These are phyloP conservation scores for Tricholauxania praeusta DNA, from an alignment of 2,888 invertebrate species.

Conservation along the genomic window DNA sequence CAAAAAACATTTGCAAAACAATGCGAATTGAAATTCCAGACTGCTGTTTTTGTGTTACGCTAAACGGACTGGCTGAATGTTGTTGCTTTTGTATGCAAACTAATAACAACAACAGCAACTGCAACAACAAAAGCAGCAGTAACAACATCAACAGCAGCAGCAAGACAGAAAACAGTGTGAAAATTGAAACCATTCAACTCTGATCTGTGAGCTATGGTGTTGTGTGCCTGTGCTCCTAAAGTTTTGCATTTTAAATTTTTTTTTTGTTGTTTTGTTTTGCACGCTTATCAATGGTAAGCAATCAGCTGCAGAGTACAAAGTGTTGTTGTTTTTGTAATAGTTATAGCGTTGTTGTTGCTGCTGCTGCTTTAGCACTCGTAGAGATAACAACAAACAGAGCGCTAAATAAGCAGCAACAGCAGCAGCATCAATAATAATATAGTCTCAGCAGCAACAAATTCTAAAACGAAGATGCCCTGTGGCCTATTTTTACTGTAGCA, in stretches of 20 bases:
- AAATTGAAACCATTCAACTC: slow-evolving; percentile 36
- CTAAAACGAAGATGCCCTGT: background rate
- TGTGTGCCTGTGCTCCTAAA: background rate
- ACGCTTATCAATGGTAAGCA: slow-evolving; percentile 27
- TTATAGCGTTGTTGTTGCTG: background rate
- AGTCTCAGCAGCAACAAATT: background rate
- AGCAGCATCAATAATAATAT: slow-evolving; percentile 2
- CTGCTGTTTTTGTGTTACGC: no score
- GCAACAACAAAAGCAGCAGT: background rate
- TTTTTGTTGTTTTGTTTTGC: background rate
- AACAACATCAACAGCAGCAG: background rate
- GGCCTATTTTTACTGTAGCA: background rate
- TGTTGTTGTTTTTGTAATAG: no score
- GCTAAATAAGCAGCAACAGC: slow-evolving; percentile 24
- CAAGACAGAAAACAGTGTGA: slow-evolving; percentile 23
- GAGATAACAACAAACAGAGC: slow-evolving; percentile 19
- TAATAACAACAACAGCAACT: slow-evolving; percentile 6
- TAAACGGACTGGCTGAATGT: no score
- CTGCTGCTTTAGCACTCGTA: slow-evolving; percentile 1
- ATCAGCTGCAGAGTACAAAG: background rate
- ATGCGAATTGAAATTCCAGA: no score
- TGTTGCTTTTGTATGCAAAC: no score
- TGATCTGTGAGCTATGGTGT: background rate
- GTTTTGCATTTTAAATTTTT: no score
- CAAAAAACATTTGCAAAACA: no score